Base-by-base conservation (phyloP, 2,888 invertebrate genomes). In the Drosophila atripex region DNA sequence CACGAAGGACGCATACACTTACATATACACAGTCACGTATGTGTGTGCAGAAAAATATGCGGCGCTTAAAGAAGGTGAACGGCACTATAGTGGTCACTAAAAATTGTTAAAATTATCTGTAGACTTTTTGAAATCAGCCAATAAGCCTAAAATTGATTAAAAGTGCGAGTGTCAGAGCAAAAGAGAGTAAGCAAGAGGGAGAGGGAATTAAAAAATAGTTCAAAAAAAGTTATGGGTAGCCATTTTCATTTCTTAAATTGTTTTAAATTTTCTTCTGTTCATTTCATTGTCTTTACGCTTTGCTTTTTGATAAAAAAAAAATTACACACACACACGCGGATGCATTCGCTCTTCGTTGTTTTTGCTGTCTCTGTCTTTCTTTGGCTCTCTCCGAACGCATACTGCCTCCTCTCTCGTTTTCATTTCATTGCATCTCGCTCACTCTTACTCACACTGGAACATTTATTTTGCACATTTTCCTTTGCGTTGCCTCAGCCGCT, bases 11-110 rank as follows among this genome's bases (percentile, higher is more conserved):
- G 59, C 41, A 54, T 35, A 71, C 45, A 47, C 30, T n/a, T 25
- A 53, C 38, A 35, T 23, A 51, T 39, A 53, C 30, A 46, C 45
- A 65, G 53, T 60, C 52, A 78, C 80, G 84, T 82, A 86, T 80
- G 83, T 87, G 85, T 82, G 79, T 85, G 86, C 83, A 84, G 88
- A 85, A 85, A 83, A 85, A 82, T 85, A 89, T 89, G 89, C 89
- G 89, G 83, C 88, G 89, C 78, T 89, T 89, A 80, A 89, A 89
- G 85, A 89, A 88, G 89, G 89, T 89, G 89, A 88, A 89, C 78
- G 87, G 83, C 87, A 86, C 77, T 35, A 35, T 35, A 35, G 35
- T 35, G 35, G n/a, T 35, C 35, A 35, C 12, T 32, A 32, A 32
- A 32, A 32, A 84, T 84, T 84, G 78, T 86, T 23, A 45, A 41